These are phyloP conservation scores for Pachypanchax playfairii DNA, from an alignment of 2,113 vertebrate genomes.

Conservation along the genomic window DNA sequence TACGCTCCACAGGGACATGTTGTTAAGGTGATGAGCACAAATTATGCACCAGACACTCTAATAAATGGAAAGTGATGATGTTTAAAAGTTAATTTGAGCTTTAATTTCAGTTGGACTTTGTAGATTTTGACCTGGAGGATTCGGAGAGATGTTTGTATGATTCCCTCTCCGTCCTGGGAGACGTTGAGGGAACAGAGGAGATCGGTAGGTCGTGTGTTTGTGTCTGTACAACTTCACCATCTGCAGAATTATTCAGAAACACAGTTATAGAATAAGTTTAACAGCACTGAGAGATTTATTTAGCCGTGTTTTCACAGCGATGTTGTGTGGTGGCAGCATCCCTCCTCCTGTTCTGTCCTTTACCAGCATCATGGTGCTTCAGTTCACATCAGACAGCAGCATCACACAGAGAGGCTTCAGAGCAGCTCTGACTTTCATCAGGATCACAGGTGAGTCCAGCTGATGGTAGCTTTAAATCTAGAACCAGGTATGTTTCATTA, in stretches of 20 bases:
- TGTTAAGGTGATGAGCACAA: constrained; percentile 78
- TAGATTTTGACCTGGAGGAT: constrained; percentile 83
- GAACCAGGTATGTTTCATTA: neutral
- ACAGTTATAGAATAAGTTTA: neutral
- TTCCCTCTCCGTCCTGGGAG: constrained; percentile 76
- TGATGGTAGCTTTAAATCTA: neutral
- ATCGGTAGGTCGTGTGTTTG: constrained; percentile 70
- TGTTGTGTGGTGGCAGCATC: constrained; percentile 75
- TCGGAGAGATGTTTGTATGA: constrained; percentile 81
- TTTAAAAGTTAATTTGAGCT: neutral
- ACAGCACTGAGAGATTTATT: no score
- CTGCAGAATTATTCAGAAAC: no score
- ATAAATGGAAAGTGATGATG: no score
- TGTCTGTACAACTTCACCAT: no score
- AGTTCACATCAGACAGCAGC: constrained; percentile 80
- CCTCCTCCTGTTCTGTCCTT: constrained; percentile 81
- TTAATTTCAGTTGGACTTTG: constrained; percentile 80
- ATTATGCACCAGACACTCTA: neutral
- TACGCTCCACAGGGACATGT: constrained; percentile 76
- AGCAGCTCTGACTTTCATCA: constrained; percentile 79
- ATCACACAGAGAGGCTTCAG: constrained; percentile 79
- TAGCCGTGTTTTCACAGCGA: constrained; percentile 54
- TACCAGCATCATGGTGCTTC: constrained; percentile 78
- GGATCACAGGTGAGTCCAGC: constrained; percentile 69
- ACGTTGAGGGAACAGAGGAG: constrained; percentile 74